phyloP scores from a whole-genome alignment of 1,140 invertebrate genomes.

The Ceratina australensis region DNA sequence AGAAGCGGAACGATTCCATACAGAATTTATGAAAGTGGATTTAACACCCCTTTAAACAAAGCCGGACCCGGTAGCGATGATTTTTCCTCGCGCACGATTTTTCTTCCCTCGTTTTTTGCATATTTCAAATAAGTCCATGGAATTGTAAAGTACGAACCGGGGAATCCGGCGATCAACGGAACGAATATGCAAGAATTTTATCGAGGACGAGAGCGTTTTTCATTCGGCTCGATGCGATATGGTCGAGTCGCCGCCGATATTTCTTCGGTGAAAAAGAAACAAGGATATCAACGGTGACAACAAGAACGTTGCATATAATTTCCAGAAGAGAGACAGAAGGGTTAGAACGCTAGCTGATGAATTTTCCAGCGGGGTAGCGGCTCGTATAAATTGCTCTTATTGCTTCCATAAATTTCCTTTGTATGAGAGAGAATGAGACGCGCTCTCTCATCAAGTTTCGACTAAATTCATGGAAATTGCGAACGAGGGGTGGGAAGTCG shows the following conservation, averaged over 20 bases:
- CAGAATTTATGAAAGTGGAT: slow-evolving; percentile 30
- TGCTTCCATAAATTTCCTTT: slow-evolving; percentile 51
- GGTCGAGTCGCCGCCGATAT: not conserved
- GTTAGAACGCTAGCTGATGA: slow-evolving; percentile 37
- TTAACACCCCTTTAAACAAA: slow-evolving; percentile 32
- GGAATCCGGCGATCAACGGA: not conserved
- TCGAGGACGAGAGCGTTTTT: not conserved
- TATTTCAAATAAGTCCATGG: slow-evolving; percentile 1
- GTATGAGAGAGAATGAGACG: slow-evolving; percentile 44
- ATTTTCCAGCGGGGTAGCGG: slow-evolving; percentile 24
- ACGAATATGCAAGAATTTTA: not conserved
- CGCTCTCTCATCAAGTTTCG: slow-evolving; percentile 38
- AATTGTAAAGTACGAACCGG: not conserved
- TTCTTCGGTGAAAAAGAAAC: not conserved
- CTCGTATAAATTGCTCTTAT: slow-evolving; percentile 49
- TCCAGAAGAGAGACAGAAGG: not conserved
- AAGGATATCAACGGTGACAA: too few species aligned
- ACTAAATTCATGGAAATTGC: slow-evolving; percentile 52
- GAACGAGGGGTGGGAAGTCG: not conserved
- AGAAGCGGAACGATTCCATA: not conserved
- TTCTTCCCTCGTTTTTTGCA: not conserved
- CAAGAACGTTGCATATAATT: slow-evolving; percentile 5
- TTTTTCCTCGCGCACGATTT: not conserved
- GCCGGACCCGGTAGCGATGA: not conserved
- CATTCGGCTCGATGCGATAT: not conserved